phyloP scores from a whole-genome alignment of 2,113 vertebrate genomes.

The Oreochromis niloticus region DNA sequence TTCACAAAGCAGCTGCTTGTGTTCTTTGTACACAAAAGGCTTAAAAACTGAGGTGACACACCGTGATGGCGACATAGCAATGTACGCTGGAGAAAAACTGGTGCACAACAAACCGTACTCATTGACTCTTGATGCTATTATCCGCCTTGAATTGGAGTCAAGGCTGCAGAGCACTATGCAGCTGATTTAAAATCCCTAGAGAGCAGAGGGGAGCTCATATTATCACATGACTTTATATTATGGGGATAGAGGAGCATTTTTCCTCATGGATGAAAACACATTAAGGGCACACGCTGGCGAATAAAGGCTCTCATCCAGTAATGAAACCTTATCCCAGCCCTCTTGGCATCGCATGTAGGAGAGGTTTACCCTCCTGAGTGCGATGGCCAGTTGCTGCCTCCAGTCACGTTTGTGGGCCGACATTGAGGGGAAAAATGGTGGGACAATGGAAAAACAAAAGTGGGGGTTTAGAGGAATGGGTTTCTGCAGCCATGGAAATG shows the following conservation, averaged over 20 bases:
- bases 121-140: not conserved
- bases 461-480: not conserved
- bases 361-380: not conserved
- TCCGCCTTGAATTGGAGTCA: slow-evolving; percentile 1
- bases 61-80: not conserved
- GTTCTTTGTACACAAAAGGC: not conserved
- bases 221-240: not conserved
- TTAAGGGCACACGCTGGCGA: slow-evolving; percentile 1
- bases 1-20: not conserved
- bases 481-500: slow-evolving; percentile 10
- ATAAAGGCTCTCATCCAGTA: slow-evolving; percentile 1
- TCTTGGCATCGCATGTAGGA: not conserved
- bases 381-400: slow-evolving; percentile 7
- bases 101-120: not conserved
- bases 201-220: not conserved
- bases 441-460: slow-evolving; percentile 43
- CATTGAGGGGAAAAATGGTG: not conserved
- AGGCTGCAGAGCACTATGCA: not conserved
- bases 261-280: slow-evolving; percentile 2
- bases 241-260: not conserved
- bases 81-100: not conserved
- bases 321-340: slow-evolving; percentile 1
- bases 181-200: slow-evolving; percentile 25
- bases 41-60: not conserved
- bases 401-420: slow-evolving; percentile 8